Conservation (phyloP, 2,888 invertebrate genomes). For the Dynastes tityus region DNA sequence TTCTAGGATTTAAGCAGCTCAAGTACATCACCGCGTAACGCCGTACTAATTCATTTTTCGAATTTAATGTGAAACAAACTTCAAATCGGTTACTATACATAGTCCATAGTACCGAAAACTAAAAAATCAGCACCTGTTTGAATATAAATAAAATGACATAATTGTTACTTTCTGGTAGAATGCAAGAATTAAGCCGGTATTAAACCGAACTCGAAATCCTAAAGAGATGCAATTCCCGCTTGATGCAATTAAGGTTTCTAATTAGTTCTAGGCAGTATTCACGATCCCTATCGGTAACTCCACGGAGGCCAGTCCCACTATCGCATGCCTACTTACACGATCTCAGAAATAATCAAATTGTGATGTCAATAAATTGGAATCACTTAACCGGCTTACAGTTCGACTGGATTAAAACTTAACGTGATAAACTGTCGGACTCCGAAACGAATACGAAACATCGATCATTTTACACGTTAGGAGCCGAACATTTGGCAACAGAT, state of each 20-base stretch:
- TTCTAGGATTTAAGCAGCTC: no score
- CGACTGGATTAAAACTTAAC: background rate
- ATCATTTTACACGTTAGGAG: constrained; percentile 8
- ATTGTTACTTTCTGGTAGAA: constrained; percentile 10
- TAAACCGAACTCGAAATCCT: constrained; percentile 22
- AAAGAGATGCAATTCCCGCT: constrained; percentile 35
- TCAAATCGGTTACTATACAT: no score
- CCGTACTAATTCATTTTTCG: no score
- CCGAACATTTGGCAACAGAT: constrained; percentile 30
- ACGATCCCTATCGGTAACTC: constrained; percentile 33
- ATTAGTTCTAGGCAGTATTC: constrained; percentile 37
- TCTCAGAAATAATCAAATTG: constrained; percentile 13
- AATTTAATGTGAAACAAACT: no score
- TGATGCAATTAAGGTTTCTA: constrained; percentile 46
- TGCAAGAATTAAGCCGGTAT: constrained; percentile 22
- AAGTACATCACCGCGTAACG: no score
- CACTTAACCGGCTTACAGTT: background rate
- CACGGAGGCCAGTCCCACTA: constrained; percentile 2
- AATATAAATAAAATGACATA: constrained; percentile 11
- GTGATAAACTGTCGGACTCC: background rate
- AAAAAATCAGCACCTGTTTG: no score
- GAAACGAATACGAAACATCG: background rate
- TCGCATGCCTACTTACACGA: background rate
- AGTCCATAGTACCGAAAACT: no score
- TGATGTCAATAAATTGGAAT: constrained; percentile 22